phyloP scores from a whole-genome alignment of 2,797 vertebrate species.

The Pelochelys cantorii region DNA sequence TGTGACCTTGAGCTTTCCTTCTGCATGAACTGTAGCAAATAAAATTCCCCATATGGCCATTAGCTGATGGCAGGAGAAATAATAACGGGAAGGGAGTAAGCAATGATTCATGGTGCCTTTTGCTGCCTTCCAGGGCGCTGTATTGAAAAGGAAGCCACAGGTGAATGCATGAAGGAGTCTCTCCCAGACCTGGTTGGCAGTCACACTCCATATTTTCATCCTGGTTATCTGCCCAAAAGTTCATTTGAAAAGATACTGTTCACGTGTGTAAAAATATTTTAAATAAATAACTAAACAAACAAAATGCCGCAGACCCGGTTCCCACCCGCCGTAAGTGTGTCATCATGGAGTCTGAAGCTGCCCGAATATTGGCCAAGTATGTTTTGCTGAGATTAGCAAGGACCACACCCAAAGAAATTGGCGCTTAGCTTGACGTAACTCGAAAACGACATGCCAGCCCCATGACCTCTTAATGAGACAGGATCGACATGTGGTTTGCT shows the following conservation, averaged over 20 bases:
- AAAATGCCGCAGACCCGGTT: conserved; percentile 15
- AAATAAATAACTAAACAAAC: too few relatives aligned
- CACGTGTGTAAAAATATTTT: conserved; percentile 38
- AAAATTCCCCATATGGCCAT: not conserved
- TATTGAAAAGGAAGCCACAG: not conserved
- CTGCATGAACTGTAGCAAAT: not conserved
- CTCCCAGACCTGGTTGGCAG: conserved; percentile 37
- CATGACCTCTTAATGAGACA: not conserved
- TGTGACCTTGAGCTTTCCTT: not conserved
- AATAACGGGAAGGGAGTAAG: not conserved
- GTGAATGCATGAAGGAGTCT: conserved; percentile 37
- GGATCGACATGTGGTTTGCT: not conserved
- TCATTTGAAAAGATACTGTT: conserved; percentile 41
- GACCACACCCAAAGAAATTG: too few relatives aligned
- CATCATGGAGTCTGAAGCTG: conserved; percentile 7
- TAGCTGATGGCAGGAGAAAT: not conserved
- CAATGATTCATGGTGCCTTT: not conserved
- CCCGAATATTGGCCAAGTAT: not conserved
- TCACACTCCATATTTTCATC: conserved; percentile 2
- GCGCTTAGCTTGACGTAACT: not conserved
- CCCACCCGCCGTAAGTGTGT: not conserved
- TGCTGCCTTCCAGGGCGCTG: not conserved
- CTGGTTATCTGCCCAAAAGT: conserved; percentile 52
- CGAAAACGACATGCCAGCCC: not conserved
- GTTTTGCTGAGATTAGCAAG: not conserved